These are phyloP conservation scores for Drosophila sulfurigaster DNA, from an alignment of 1,140 invertebrate species.

Conservation along the genomic window DNA sequence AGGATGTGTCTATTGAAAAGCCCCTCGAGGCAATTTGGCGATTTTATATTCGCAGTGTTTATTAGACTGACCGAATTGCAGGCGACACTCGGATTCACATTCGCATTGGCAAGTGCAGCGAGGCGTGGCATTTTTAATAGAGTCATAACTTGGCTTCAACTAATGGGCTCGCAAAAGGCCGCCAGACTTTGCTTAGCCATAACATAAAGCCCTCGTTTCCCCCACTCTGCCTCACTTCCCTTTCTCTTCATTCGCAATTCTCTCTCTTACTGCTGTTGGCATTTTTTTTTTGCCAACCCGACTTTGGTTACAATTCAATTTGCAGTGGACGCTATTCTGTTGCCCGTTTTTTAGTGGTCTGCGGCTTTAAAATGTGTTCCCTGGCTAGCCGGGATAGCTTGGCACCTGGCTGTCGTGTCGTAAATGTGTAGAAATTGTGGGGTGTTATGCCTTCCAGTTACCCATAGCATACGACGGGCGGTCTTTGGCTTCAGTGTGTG, in stretches of 20 bases:
- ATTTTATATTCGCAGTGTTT: slow-evolving; percentile 59
- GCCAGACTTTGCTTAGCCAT: slow-evolving; percentile 63
- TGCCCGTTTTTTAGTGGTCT: slow-evolving; percentile 56
- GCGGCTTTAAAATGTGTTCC: slow-evolving; percentile 61
- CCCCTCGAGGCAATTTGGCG: slow-evolving; percentile 36
- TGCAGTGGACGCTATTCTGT: slow-evolving; percentile 65
- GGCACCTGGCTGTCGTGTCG: slow-evolving; percentile 21
- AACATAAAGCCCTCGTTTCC: slow-evolving; percentile 53
- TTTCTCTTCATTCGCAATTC: slow-evolving; percentile 9
- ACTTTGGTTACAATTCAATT: slow-evolving; percentile 83
- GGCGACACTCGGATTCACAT: slow-evolving; percentile 40
- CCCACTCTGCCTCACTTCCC: not conserved
- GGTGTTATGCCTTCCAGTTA: slow-evolving; percentile 68
- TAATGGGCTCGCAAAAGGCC: slow-evolving; percentile 64
- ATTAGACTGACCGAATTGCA: slow-evolving; percentile 50
- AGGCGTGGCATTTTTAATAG: slow-evolving; percentile 79
- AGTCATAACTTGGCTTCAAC: slow-evolving; percentile 79
- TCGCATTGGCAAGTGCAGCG: slow-evolving; percentile 70
- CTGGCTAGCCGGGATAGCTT: not conserved
- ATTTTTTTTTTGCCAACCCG: slow-evolving; percentile 39
- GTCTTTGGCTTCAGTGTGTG: slow-evolving; percentile 52
- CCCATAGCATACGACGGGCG: slow-evolving; percentile 2
- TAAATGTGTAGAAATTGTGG: slow-evolving; percentile 77
- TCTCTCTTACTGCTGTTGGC: not conserved
- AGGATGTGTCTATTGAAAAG: slow-evolving; percentile 52